Percentiles rank a stretch among this genome's conserved stretches.
Evolutionary conservation across 2,113 vertebrate species (phyloP).

Genomic region (Regulus satrapa): DNA sequence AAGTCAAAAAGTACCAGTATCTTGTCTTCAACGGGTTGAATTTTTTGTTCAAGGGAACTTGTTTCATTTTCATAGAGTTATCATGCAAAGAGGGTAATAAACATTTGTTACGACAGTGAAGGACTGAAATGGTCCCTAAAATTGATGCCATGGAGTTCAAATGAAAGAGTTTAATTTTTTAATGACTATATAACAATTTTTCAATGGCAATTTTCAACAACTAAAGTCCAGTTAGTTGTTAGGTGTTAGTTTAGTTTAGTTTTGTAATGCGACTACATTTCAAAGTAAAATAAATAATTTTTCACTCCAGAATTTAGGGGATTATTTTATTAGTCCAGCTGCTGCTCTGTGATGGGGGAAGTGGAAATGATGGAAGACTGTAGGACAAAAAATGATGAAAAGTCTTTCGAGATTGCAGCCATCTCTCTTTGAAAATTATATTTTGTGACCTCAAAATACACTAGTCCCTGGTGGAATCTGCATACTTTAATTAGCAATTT

Average conservation of each 20-base stretch:
- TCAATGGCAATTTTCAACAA: neutral
- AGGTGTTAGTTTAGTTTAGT: neutral
- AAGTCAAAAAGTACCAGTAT: neutral
- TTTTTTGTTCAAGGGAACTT: neutral
- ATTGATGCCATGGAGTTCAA: neutral
- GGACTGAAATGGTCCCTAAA: neutral
- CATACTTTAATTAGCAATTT: neutral
- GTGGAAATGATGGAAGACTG: neutral
- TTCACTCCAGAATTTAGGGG: neutral
- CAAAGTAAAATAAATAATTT: neutral
- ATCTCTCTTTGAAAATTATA: neutral
- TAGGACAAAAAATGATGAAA: neutral
- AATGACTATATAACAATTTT: neutral
- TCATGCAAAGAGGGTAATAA: neutral
- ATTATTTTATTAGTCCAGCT: neutral
- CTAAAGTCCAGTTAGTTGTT: neutral
- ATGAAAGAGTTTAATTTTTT: neutral
- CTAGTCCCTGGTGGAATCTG: neutral
- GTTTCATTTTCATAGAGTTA: neutral
- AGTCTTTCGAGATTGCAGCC: neutral
- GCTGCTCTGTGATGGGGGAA: rapidly evolving
- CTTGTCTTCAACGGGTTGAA: neutral
- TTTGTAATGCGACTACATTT: neutral
- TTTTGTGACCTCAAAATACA: neutral
- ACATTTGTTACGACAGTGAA: neutral